These are phyloP conservation scores for Drepanosiphum platanoidis DNA, from an alignment of 2,888 invertebrate genomes.

Conservation along the genomic window DNA sequence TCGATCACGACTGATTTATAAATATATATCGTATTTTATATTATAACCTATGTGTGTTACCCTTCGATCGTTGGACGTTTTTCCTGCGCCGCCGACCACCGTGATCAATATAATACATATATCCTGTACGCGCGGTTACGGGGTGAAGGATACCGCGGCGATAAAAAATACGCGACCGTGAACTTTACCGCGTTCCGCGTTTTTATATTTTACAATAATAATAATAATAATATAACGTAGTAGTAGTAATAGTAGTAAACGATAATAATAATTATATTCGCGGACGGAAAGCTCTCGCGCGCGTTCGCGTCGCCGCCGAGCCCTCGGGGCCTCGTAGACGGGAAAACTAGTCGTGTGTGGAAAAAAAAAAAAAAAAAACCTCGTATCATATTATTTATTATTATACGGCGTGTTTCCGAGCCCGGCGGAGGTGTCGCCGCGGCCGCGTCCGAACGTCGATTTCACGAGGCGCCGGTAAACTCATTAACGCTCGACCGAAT, in stretches of 20 bases:
- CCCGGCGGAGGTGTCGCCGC: neutral
- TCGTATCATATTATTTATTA: too few relatives aligned
- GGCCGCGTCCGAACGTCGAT: constrained; percentile 12
- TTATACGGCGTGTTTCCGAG: too few relatives aligned
- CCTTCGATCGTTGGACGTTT: constrained; percentile 16
- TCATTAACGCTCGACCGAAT: constrained; percentile 25
- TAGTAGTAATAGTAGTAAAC: too few relatives aligned
- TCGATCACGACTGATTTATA: constrained; percentile 25
- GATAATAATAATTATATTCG: too few relatives aligned
- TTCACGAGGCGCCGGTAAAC: neutral
- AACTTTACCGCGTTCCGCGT: constrained; percentile 46
- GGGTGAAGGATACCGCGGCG: constrained; percentile 29
- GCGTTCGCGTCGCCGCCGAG: neutral
- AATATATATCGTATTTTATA: neutral
- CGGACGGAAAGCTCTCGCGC: too few relatives aligned
- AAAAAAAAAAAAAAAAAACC: too few relatives aligned
- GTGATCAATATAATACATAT: too few relatives aligned
- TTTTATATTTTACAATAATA: constrained; percentile 20
- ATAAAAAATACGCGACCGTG: neutral
- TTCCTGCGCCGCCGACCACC: constrained; percentile 5
- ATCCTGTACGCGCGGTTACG: constrained; percentile 3
- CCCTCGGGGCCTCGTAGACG: too few relatives aligned
- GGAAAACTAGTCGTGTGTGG: too few relatives aligned
- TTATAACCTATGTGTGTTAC: neutral
- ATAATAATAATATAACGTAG: neutral